Evolutionary conservation across 2,888 invertebrate species (phyloP), one percentile per base, ranked within the genome.

Genomic region (Mythimna lalbum): DNA sequence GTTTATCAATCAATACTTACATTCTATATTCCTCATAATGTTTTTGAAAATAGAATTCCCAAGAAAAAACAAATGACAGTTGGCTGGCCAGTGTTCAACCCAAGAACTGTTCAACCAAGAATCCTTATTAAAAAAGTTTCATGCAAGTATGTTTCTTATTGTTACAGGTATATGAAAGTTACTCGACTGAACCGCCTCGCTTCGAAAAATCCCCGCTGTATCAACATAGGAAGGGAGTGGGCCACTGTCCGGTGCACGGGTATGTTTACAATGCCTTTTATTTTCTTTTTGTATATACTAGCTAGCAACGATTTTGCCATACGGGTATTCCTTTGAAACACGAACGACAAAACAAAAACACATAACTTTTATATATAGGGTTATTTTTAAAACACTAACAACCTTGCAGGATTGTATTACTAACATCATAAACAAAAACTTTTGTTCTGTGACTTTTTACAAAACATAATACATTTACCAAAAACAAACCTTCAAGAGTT

Each of bases 121-220:
- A 5, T n/a, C 10, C 1, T 21, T 36, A 19, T 4, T 6, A 14
- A 36, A 31, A 23, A 31, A 66, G 36, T 47, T 43, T 56, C 31
- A 52, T 27, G 10, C 10, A n/a, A 19, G 31, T 52, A 52, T 7
- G 14, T 36, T 79, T 63, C 76, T 73, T 63, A 63, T 70, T 70
- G 4, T 69, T 66, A n/a, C 88, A 96, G 95, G 93, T 96, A 1
- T 96, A 96, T 78, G 93, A 95, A 59, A 95, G 95, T 82, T 86
- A 90, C 17, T 87, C 90, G 0, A 95, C 95, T 0, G 93, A 92
- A 56, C 86, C 93, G 2, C 95, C 95, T 0, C 89, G 88, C 19
- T 96, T 95, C 89, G 86, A 88, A 33, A 87, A 89, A 33, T 95
- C 95, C 0, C 95, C 95, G 0, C 87, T 95, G 12, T 84, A 88